Percentiles rank a stretch among this genome's conserved stretches.
These are phyloP conservation scores for Phrynocephalus forsythii DNA, from an alignment of 2,797 vertebrate genomes.

Conservation along the genomic window DNA sequence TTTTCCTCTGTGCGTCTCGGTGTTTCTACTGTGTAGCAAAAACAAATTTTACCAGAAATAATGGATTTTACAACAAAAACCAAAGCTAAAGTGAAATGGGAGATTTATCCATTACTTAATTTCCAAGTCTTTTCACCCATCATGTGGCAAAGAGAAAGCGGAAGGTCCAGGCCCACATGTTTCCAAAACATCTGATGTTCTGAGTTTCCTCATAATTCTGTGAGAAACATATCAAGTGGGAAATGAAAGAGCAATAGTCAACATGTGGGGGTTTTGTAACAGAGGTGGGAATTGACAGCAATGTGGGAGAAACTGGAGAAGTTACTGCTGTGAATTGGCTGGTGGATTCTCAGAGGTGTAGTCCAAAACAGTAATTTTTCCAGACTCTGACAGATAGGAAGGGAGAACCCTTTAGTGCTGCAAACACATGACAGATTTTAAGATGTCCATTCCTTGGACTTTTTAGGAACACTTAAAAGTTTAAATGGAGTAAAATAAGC, in stretches of 20 bases:
- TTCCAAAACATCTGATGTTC: not conserved
- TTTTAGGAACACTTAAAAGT: not conserved
- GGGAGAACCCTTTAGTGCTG: not conserved
- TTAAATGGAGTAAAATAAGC: not conserved
- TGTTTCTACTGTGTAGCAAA: too few species aligned
- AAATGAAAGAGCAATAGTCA: not conserved
- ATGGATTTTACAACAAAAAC: too few species aligned
- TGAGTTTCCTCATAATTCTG: not conserved
- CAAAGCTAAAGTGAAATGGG: not conserved
- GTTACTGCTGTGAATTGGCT: too few species aligned
- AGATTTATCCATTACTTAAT: not conserved
- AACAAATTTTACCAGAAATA: too few species aligned
- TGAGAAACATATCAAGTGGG: not conserved
- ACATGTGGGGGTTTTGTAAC: too few species aligned
- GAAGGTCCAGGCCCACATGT: not conserved
- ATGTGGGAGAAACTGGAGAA: too few species aligned
- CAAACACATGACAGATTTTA: not conserved
- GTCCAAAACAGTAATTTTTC: too few species aligned
- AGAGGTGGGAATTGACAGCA: not conserved
- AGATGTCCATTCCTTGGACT: not conserved
- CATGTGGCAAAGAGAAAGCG: not conserved
- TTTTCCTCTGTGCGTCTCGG: too few species aligned
- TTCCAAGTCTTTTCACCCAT: not conserved
- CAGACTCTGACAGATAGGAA: too few species aligned
- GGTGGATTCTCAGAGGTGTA: too few species aligned